Conservation (phyloP, 2,797 vertebrate genomes). For the Gymnoscopelus braueri region DNA sequence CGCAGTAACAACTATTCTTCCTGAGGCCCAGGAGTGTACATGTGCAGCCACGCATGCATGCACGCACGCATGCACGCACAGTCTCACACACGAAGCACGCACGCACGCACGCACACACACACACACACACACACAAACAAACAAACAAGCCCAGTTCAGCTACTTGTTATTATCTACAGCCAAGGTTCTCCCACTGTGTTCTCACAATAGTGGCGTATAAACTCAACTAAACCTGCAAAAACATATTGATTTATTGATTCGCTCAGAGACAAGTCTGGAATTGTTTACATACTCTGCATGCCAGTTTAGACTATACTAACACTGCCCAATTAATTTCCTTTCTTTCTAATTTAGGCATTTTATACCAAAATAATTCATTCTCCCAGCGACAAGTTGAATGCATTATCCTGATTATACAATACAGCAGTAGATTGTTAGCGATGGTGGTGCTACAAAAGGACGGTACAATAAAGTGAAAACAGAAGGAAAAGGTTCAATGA, state of each 20-base stretch:
- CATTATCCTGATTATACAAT: slow-evolving; percentile 10
- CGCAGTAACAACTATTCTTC: no score
- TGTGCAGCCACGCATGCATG: slow-evolving; percentile 20
- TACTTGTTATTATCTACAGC: slow-evolving; percentile 51
- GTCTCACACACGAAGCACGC: background rate
- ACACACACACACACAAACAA: background rate
- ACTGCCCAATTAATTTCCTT: slow-evolving; percentile 16
- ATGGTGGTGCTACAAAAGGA: background rate
- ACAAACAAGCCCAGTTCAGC: slow-evolving; percentile 32
- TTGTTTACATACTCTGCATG: slow-evolving; percentile 45
- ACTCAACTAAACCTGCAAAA: slow-evolving; percentile 59
- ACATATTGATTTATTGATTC: slow-evolving; percentile 63
- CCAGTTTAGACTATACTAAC: slow-evolving; percentile 49
- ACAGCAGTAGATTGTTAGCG: no score
- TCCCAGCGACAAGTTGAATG: slow-evolving; percentile 36
- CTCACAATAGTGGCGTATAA: slow-evolving; percentile 53
- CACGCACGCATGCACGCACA: slow-evolving; percentile 13
- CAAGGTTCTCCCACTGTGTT: slow-evolving; percentile 57
- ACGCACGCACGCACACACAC: no score
- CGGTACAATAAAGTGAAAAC: slow-evolving; percentile 14
- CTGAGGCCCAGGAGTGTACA: no score
- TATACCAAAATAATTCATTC: slow-evolving; percentile 35
- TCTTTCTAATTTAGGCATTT: no score
- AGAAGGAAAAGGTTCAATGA: no score
- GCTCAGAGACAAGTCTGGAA: slow-evolving; percentile 52